Base-by-base conservation (phyloP, 2,888 invertebrate genomes). In the Drosophila parthenogenetica region DNA sequence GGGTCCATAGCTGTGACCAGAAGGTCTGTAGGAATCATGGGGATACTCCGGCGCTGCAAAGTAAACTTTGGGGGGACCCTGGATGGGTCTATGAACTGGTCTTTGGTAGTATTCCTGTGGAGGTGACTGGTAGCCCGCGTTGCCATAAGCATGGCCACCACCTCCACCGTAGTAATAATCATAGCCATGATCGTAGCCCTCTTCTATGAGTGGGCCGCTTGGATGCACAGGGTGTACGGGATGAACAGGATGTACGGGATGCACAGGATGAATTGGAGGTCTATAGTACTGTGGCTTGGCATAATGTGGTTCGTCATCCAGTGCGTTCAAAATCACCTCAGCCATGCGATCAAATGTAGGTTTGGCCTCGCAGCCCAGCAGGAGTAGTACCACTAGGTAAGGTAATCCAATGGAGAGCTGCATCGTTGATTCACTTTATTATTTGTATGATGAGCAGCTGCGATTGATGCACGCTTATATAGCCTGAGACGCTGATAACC, bases 341-440 rank as follows among this genome's bases (percentile, higher is more conserved):
- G 78, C 81, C n/a, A 89, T 78, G 64, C 82, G 79, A 46, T 77
- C 90, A 10, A 90, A 88, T 7, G 89, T 89, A 5, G 89, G 89
- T 7, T 77, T 79, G 0, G 75, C 72, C 11, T 57, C 37, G 2
- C 40, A 63, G 25, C 45, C 49, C 11, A 69, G 17, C 49, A 62
- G 43, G 17, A 72, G 10, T 17, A 66, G 16, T 14, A 67, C 25
- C 17, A 74, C 17, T 4, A 79, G 10, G 2, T 45, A 22, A 10
- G 42, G 17, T 29, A 69, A 19, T 68, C 49, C 67, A 55, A 69
- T 63, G 22, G 35, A 35, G 0, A 49, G 60, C 32, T 79, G 64
- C 81, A 87, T 82, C 66, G 61, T 66, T 19, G 22, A 2, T 45
- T 29, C 7, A 25, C 8, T 48, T 39, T 17, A 16, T 45, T 48